A percentile compares a stretch with the other conserved stretches of the same genome.
Evolutionary conservation across 2,888 invertebrate species (phyloP).

Genomic region (Lycophotia porphyrea): DNA sequence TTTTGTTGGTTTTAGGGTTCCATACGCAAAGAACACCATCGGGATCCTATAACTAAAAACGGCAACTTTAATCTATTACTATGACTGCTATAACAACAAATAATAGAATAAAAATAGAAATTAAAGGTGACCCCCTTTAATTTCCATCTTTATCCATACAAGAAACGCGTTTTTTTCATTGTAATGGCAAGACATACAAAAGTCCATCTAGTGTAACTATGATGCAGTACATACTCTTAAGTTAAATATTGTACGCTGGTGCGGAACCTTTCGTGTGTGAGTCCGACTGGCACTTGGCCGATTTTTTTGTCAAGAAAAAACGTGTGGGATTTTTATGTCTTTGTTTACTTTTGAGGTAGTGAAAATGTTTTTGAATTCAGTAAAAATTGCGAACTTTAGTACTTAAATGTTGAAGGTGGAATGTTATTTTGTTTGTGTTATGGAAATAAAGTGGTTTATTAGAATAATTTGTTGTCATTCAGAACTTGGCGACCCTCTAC

Average conservation of each 20-base stretch:
- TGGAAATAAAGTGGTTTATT: neutral
- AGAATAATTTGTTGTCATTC: neutral
- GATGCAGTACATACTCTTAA: neutral
- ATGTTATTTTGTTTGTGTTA: no score
- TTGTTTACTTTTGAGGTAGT: constrained; percentile 37
- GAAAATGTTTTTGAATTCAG: constrained; percentile 11
- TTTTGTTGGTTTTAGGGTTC: constrained; percentile 22
- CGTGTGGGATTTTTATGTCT: constrained; percentile 63
- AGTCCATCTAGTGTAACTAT: neutral
- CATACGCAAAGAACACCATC: neutral
- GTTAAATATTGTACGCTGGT: neutral
- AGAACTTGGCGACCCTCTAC: constrained; percentile 23
- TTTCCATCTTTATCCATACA: no score
- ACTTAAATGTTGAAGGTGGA: constrained; percentile 15
- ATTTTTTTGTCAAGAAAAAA: no score
- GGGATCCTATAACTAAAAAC: neutral
- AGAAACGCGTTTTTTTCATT: neutral
- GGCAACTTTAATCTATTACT: neutral
- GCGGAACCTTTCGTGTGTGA: neutral
- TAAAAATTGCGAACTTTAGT: constrained; percentile 3
- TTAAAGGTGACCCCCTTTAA: no score
- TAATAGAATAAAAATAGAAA: neutral
- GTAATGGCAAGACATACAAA: neutral
- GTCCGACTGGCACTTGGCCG: neutral
- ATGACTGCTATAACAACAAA: neutral